Percentiles rank a stretch among this genome's conserved stretches.
phyloP scores from a whole-genome alignment of 1,140 invertebrate genomes.

The Hyles vespertilio region DNA sequence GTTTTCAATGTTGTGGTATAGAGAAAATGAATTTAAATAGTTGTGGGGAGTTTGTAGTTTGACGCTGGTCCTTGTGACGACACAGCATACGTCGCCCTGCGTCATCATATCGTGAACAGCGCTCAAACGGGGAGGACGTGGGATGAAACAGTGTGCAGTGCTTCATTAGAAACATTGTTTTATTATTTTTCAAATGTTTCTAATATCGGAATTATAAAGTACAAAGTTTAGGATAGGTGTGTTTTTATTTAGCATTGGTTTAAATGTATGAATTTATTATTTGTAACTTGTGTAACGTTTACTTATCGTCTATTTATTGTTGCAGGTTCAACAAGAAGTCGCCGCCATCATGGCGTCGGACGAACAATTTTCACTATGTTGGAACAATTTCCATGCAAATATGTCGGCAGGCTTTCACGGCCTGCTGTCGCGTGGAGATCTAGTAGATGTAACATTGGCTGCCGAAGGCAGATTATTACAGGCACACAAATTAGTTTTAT shows the following conservation, averaged over 20 bases:
- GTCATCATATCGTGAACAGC: constrained; percentile 66
- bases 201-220: constrained; percentile 71
- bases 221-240: constrained; percentile 72
- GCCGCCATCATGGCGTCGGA: constrained; percentile 81
- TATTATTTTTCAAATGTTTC: constrained; percentile 72
- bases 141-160: constrained; percentile 49
- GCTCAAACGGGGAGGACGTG: constrained; percentile 68
- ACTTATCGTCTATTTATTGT: constrained; percentile 21
- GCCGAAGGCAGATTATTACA: constrained; percentile 87
- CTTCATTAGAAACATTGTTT: constrained; percentile 56
- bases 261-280: too few relatives aligned
- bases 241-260: constrained; percentile 5
- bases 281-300: too few relatives aligned
- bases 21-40: constrained; percentile 16
- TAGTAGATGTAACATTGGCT: constrained; percentile 89
- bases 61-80: constrained; percentile 49
- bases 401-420: constrained; percentile 84
- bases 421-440: constrained; percentile 83
- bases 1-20: neutral
- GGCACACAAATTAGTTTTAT: constrained; percentile 88
- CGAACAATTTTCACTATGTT: constrained; percentile 86
- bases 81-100: constrained; percentile 60
- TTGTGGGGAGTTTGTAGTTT: constrained; percentile 38
- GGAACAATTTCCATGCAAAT: constrained; percentile 87
- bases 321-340: constrained; percentile 60